A percentile compares a stretch with the other conserved stretches of the same genome.
Conservation (phyloP, 2,888 invertebrate genomes). For the Apodemia hepburni region DNA sequence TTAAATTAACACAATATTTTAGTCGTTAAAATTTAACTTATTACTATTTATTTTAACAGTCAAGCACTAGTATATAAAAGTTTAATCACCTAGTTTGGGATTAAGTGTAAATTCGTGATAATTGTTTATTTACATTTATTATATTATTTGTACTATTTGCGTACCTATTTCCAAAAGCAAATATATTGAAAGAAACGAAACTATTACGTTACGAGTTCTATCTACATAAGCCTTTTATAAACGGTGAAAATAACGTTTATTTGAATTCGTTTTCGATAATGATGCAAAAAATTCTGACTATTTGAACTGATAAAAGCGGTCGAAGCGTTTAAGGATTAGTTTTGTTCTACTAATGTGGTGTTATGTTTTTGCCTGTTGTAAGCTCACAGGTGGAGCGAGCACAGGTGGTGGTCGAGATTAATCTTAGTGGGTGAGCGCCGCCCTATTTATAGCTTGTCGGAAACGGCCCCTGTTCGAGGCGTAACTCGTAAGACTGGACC, state of each 20-base stretch:
- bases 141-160: too few species aligned
- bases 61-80: too few species aligned
- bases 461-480: conserved; percentile 44
- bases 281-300: conserved; percentile 13
- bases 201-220: background rate
- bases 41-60: conserved; percentile 46
- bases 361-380: conserved; percentile 49
- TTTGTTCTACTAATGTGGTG: conserved; percentile 47
- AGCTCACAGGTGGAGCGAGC: conserved; percentile 47
- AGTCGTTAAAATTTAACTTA: conserved; percentile 54
- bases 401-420: conserved; percentile 66
- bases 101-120: too few species aligned
- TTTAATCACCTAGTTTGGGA: too few species aligned
- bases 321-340: conserved; percentile 37
- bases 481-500: conserved; percentile 42
- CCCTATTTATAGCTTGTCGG: conserved; percentile 63
- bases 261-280: conserved; percentile 10
- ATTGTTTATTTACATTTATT: too few species aligned
- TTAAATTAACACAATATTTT: conserved; percentile 30
- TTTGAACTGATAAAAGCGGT: conserved; percentile 29
- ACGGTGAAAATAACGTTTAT: background rate
- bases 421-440: conserved; percentile 49
- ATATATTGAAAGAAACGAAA: background rate
- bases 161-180: background rate
- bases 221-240: background rate